Conservation (phyloP, 2,797 vertebrate genomes). For the Graptemys geographica region DNA sequence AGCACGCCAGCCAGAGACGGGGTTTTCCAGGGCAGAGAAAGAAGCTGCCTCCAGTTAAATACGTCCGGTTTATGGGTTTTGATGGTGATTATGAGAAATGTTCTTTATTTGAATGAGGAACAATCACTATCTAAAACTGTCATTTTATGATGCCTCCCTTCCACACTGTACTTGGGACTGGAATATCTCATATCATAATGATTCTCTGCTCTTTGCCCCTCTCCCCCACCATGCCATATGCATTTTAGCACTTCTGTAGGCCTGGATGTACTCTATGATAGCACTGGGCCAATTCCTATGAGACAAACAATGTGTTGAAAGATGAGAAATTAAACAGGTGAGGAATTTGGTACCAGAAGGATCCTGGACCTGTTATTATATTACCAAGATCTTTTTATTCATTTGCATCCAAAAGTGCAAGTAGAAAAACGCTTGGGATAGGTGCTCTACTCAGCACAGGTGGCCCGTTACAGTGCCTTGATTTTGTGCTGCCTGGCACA, state of each 20-base stretch:
- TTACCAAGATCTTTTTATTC: neutral
- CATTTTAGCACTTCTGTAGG: neutral
- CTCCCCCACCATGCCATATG: neutral
- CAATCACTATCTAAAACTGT: neutral
- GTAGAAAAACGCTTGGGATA: neutral
- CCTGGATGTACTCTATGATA: rapidly evolving
- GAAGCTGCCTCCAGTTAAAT: conserved; percentile 43
- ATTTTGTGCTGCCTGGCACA: neutral
- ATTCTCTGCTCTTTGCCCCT: neutral
- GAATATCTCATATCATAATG: neutral
- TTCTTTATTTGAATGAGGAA: conserved; percentile 62
- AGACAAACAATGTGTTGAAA: neutral
- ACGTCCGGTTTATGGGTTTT: conserved; percentile 57
- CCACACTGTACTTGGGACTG: neutral
- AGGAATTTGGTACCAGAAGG: neutral
- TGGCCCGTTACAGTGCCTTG: neutral
- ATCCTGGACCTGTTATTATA: neutral
- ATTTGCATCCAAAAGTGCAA: neutral
- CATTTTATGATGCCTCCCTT: conserved; percentile 15
- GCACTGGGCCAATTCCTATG: neutral
- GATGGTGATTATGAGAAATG: conserved; percentile 58
- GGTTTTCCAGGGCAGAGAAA: neutral
- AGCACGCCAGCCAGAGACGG: neutral
- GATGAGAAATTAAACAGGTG: neutral
- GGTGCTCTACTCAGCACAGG: neutral